Evolutionary conservation across 2,113 vertebrate genomes (phyloP), one percentile per base, ranked within the genome.

Genomic region (Ornithorhynchus anatinus): DNA sequence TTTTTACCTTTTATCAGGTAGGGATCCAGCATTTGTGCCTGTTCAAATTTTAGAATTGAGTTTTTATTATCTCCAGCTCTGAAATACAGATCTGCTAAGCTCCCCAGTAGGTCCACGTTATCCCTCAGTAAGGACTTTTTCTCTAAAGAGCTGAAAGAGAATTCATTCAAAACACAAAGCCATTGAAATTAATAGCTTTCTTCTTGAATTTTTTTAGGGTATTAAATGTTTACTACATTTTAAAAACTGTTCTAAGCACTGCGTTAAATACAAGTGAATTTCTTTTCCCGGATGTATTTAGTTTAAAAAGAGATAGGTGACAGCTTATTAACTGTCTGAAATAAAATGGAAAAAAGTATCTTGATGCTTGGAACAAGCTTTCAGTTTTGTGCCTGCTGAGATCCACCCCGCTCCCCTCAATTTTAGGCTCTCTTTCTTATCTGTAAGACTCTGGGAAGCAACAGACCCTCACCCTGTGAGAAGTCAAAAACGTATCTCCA

Each of bases 21-120:
- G 2, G 97, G 97, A 86, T 99, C 98, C 85, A 99, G 76, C 96
- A 99, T 99, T 89, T 99, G 97, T 9, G 97, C 98, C 82, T 99
- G 98, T 69, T 99, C 97, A 86, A 99, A 99, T 84, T 98, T 99
- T 4, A 98, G 91, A 82, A 99, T 97, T 10, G 97, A 94, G 57
- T 99, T 99, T 86, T 99, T 99, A 29, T 94, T 98, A 90, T 99
- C 97, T 45, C 97, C 97, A 3, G 96, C 97, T 79, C 97, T 92
- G 91, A 99, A 99, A 84, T 99, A 97, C 11, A 99, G 94, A 39
- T 99, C 97, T 64, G 98, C 98, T 80, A 99, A 92, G 83, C 96
- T 99, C 67, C 97, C 96, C 85, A 99, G 89, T 19, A 99, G 93
- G 77, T 99, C 97, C 80, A 98, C 97, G 0, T 99, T 99, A 86